Evolutionary conservation across 2,888 invertebrate genomes (phyloP).

Genomic region (Molanna angustata): DNA sequence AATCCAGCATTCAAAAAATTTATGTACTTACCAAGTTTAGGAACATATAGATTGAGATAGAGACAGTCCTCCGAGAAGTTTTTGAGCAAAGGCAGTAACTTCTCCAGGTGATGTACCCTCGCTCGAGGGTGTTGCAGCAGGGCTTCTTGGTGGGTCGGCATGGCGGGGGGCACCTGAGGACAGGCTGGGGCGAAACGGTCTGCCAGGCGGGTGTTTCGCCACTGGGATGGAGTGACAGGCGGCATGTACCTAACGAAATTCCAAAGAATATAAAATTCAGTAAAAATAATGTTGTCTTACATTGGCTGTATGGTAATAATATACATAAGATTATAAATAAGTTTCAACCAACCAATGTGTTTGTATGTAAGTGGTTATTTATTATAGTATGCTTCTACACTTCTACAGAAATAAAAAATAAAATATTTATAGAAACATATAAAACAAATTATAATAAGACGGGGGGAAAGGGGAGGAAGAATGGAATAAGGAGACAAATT

Average conservation of each 20-base stretch:
- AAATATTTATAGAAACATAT: too few relatives aligned
- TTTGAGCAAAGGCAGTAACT: conserved; percentile 76
- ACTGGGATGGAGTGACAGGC: conserved; percentile 87
- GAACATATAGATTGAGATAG: conserved; percentile 95
- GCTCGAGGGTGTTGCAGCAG: conserved; percentile 77
- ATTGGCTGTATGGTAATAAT: too few relatives aligned
- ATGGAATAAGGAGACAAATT: too few relatives aligned
- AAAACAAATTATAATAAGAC: too few relatives aligned
- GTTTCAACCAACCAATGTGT: too few relatives aligned
- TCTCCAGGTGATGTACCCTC: conserved; percentile 79
- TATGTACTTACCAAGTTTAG: conserved; percentile 63
- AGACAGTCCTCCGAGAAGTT: conserved; percentile 98
- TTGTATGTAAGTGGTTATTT: too few relatives aligned
- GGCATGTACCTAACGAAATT: conserved; percentile 81
- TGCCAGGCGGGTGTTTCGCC: conserved; percentile 77
- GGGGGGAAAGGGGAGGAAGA: too few relatives aligned
- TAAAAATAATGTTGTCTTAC: not conserved
- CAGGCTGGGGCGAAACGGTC: conserved; percentile 84
- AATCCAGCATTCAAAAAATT: too few relatives aligned
- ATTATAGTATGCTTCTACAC: too few relatives aligned
- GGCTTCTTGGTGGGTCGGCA: conserved; percentile 54
- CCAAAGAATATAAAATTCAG: not conserved
- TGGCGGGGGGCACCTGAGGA: conserved; percentile 67
- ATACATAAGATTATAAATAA: too few relatives aligned
- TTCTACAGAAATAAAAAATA: too few relatives aligned